Conservation (phyloP, 2,113 vertebrate species). For the Notechis scutatus region DNA sequence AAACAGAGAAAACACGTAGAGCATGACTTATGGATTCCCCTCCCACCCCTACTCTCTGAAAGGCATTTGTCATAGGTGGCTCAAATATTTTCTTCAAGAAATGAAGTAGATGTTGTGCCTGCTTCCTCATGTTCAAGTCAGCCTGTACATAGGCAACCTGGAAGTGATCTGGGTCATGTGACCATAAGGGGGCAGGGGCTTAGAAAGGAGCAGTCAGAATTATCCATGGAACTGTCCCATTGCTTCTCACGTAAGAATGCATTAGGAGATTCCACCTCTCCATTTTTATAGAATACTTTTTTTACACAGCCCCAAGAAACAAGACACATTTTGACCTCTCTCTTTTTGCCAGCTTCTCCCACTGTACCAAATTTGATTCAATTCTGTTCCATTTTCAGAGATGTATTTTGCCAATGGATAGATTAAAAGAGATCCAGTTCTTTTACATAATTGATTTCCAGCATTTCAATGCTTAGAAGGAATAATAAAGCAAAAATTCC, state of each 20-base stretch:
- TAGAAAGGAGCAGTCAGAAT: neutral
- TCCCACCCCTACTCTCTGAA: neutral
- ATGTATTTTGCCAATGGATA: neutral
- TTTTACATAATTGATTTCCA: neutral
- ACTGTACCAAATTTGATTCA: neutral
- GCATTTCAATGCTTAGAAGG: neutral
- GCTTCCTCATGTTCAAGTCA: neutral
- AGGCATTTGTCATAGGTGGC: neutral
- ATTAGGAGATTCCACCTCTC: neutral
- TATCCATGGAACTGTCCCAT: neutral
- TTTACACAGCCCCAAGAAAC: neutral
- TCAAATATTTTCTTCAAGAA: neutral
- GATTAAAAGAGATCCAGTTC: neutral
- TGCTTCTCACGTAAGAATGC: neutral
- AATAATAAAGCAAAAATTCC: slow-evolving; percentile 41
- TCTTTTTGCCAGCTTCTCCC: neutral
- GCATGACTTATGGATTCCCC: neutral
- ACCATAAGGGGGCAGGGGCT: neutral
- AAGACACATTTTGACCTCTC: neutral
- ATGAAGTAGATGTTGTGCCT: neutral
- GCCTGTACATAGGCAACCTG: neutral
- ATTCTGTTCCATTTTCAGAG: neutral
- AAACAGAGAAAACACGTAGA: neutral
- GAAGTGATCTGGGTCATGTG: neutral
- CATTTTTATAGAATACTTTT: neutral